phyloP scores from a whole-genome alignment of 2,888 invertebrate genomes.

The Noctua pronuba region DNA sequence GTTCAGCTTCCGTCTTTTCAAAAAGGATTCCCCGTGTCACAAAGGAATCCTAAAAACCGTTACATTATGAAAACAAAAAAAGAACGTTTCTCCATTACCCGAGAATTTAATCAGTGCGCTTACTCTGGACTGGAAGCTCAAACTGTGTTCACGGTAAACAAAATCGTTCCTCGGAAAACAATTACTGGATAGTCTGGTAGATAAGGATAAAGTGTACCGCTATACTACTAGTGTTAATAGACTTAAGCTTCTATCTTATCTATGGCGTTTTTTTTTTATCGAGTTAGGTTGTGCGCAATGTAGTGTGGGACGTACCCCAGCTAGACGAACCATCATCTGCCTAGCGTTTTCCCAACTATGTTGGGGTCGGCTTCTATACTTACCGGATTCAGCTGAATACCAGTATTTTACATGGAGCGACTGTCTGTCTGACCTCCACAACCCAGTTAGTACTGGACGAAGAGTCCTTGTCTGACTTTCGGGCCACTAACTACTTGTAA shows the following conservation, averaged over 20 bases:
- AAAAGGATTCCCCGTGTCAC: background rate
- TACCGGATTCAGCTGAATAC: background rate
- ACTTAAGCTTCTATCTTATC: slow-evolving; percentile 36
- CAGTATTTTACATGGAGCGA: background rate
- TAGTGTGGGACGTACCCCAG: background rate
- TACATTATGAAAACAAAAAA: slow-evolving; percentile 20
- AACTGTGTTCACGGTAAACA: slow-evolving; percentile 55
- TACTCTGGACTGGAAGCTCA: slow-evolving; percentile 30
- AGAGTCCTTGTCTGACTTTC: background rate
- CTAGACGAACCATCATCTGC: background rate
- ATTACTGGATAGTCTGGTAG: slow-evolving; percentile 39
- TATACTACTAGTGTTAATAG: slow-evolving; percentile 28
- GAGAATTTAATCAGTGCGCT: slow-evolving; percentile 56
- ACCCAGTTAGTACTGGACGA: background rate
- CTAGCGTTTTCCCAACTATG: background rate
- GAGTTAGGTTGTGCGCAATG: background rate
- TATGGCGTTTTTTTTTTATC: background rate
- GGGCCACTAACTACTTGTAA: background rate
- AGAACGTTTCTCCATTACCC: slow-evolving; percentile 40
- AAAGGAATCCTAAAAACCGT: slow-evolving; percentile 2
- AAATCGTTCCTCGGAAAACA: slow-evolving; percentile 46
- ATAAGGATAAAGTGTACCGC: slow-evolving; percentile 36
- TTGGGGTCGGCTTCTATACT: background rate
- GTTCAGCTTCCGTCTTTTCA: background rate
- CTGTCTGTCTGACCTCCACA: background rate